Evolutionary conservation across 2,797 vertebrate species (phyloP), one percentile per base, ranked within the genome.

Genomic region (Balearica regulorum): DNA sequence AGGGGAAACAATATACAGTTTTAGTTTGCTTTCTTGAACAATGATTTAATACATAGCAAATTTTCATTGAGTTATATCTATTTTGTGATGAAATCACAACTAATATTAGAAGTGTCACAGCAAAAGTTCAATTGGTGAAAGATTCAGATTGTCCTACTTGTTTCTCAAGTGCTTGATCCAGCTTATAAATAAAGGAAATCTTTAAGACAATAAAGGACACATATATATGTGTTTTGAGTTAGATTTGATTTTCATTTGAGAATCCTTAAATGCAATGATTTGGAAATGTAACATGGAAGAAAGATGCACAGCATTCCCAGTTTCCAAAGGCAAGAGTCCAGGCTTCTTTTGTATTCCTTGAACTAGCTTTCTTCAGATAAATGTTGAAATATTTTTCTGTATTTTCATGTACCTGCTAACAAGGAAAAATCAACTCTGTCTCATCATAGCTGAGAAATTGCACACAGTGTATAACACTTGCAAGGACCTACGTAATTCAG

Each of bases 21-120:
- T 49, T 13, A 62, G 60, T 54, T 94, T 77, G 49, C 26, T 75
- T 88, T 48, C 39, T 43, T 90, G 57, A 97, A 79, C 48, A 69
- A 89, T 60, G 33, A 93, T 39, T 78, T 93, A 81, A 90, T 71
- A 93, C 55, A 93, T 62, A 92, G 77, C n/a, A 94, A 83, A 79
- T 88, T 86, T 91, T 60, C 60, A 69, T 46, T 80, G 26, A 79
- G 43, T 95, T 92, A 84, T 80, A 91, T 60, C 26, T 82, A 53
- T 68, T 92, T 85, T 73, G 68, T 54, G 35, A 62, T 81, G 33
- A 91, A 78, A 90, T 75, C 68, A 87, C 53, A 80, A 78, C 53
- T 75, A 77, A 61, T 79, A 90, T 54, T 75, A 80, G 25, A 73
- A 94, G 12, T 68, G 87, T 58, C 37, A 90, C 61, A 80, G 28